Evolutionary conservation across 2,797 vertebrate genomes (phyloP).

Genomic region (Amblyopsis hoosieri): DNA sequence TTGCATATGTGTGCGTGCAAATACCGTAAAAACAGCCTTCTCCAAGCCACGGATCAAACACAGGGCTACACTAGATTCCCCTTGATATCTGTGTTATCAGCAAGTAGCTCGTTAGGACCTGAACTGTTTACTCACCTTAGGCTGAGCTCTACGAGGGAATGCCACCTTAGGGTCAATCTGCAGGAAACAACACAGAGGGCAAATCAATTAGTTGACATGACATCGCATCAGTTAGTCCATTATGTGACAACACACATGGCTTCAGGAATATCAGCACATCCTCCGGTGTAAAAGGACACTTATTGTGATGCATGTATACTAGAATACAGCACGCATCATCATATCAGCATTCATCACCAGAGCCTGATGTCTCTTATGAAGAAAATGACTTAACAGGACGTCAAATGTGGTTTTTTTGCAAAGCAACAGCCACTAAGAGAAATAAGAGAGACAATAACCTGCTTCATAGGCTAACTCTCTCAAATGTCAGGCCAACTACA

Average conservation of each 20-base stretch:
- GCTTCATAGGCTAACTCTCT: not conserved
- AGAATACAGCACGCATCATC: too few species aligned
- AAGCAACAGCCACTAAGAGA: not conserved
- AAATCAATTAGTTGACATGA: slow-evolving; percentile 45
- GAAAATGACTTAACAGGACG: not conserved
- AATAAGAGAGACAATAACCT: not conserved
- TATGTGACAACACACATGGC: not conserved
- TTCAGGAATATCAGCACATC: too few species aligned
- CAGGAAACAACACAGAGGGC: slow-evolving; percentile 61
- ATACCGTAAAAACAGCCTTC: too few species aligned
- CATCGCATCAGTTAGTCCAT: not conserved
- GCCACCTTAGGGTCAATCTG: slow-evolving; percentile 99
- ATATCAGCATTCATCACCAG: too few species aligned
- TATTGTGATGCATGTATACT: too few species aligned
- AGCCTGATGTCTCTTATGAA: too few species aligned
- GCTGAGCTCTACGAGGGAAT: slow-evolving; percentile 96
- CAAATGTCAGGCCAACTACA: not conserved
- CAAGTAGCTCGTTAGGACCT: too few species aligned
- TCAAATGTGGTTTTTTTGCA: not conserved
- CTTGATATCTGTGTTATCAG: too few species aligned
- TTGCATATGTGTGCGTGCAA: too few species aligned
- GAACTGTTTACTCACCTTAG: slow-evolving; percentile 85
- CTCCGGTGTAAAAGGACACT: too few species aligned
- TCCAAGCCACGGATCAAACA: slow-evolving; percentile 25
- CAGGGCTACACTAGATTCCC: not conserved